These are phyloP conservation scores for Sprattus sprattus DNA, from an alignment of 2,113 vertebrate genomes.

Conservation along the genomic window DNA sequence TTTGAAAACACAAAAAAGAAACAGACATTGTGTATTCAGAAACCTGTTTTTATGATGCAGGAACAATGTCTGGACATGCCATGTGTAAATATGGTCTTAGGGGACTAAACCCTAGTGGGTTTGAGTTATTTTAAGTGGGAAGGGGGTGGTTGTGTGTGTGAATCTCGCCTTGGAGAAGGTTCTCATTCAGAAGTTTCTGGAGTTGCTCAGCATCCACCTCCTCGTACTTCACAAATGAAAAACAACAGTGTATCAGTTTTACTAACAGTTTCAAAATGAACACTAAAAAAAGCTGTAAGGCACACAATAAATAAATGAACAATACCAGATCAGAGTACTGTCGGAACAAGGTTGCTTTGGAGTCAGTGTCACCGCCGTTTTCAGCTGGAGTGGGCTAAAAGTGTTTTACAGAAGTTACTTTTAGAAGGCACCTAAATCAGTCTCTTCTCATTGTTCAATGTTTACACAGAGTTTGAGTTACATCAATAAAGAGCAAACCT, in stretches of 20 bases:
- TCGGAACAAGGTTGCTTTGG: constrained; percentile 41
- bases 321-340: constrained; percentile 62
- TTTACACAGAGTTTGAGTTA: not conserved
- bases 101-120: not conserved
- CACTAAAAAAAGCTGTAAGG: not conserved
- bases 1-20: not conserved
- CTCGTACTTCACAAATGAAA: constrained; percentile 48
- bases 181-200: constrained; percentile 64
- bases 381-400: not conserved
- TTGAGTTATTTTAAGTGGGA: not conserved
- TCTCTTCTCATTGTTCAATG: not conserved
- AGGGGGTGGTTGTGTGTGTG: not conserved
- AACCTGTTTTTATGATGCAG: not conserved
- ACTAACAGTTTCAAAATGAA: not conserved
- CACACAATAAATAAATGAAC: not conserved
- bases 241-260: not conserved
- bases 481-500: not conserved
- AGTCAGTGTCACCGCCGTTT: constrained; percentile 27
- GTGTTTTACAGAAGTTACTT: not conserved
- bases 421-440: not conserved
- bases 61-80: not conserved
- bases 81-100: not conserved
- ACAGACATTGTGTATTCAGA: not conserved
- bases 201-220: constrained; percentile 69
- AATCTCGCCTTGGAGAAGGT: constrained; percentile 52